These are phyloP conservation scores for Actinernus sp. DNA, from an alignment of 92 coral and sea anemone species.

Conservation along the genomic window DNA sequence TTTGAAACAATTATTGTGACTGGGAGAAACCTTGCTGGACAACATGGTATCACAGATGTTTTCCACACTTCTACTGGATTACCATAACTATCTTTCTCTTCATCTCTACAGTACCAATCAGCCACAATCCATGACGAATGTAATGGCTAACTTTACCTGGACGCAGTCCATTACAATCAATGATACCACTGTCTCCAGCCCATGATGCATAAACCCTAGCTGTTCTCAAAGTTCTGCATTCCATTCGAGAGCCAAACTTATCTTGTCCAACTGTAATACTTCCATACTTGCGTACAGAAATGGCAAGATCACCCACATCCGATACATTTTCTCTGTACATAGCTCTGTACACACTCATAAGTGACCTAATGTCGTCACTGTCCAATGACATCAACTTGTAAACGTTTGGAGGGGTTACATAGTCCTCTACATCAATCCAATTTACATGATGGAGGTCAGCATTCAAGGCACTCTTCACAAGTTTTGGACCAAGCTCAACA, in stretches of 20 bases:
- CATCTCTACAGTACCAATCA: too few species aligned
- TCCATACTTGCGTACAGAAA: slow-evolving; percentile 17
- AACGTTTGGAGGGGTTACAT: slow-evolving; percentile 3
- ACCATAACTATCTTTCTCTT: too few species aligned
- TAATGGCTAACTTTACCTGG: slow-evolving; percentile 41
- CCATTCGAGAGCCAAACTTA: slow-evolving; percentile 44
- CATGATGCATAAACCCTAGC: slow-evolving; percentile 50
- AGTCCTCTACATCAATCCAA: neutral
- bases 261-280: slow-evolving; percentile 28
- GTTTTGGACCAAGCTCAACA: neutral
- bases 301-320: neutral
- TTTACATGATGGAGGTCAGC: neutral
- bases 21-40: too few species aligned
- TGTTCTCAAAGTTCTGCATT: slow-evolving; percentile 20
- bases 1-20: too few species aligned
- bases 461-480: neutral
- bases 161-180: slow-evolving; percentile 10
- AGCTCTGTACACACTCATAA: neutral
- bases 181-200: slow-evolving; percentile 15
- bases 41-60: too few species aligned
- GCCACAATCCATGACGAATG: too few species aligned
- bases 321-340: neutral
- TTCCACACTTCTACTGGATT: too few species aligned
- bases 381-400: slow-evolving; percentile 13
- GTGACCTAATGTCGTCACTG: neutral